These are phyloP conservation scores for Trididemnum nubilum DNA, from an alignment of 23 tunicate species.

Conservation along the genomic window DNA sequence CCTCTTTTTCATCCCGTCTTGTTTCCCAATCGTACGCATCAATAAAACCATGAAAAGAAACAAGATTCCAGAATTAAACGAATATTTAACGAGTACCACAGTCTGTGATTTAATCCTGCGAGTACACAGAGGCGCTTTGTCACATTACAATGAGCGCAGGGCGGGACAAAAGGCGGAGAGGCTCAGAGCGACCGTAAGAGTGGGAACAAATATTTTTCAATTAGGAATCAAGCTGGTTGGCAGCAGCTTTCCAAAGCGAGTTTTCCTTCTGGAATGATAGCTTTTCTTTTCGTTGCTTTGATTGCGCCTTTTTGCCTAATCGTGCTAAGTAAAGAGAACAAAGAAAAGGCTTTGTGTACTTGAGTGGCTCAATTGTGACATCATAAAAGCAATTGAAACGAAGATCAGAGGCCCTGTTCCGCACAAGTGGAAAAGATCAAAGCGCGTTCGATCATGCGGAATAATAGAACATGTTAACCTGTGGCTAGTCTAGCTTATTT, in stretches of 20 bases:
- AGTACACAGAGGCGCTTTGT: conserved; percentile 50
- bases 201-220: conserved; percentile 35
- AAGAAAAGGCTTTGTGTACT: conserved; percentile 29
- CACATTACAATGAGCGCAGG: conserved; percentile 41
- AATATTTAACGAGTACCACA: conserved; percentile 36
- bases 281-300: conserved; percentile 1
- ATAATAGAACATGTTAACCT: conserved; percentile 28
- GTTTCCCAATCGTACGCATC: conserved; percentile 7
- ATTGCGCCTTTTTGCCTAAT: not conserved
- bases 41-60: conserved; percentile 24
- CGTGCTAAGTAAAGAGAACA: conserved; percentile 17
- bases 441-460: conserved; percentile 51
- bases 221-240: conserved; percentile 8
- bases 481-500: not conserved
- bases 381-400: conserved; percentile 49
- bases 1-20: conserved; percentile 37
- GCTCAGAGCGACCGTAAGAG: conserved; percentile 9
- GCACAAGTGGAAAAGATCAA: conserved; percentile 79
- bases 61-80: conserved; percentile 17
- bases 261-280: not conserved
- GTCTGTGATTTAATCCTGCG: conserved; percentile 49
- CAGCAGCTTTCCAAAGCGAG: conserved; percentile 24
- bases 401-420: conserved; percentile 75
- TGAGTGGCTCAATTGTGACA: conserved; percentile 58
- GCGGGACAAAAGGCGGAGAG: conserved; percentile 77